These are phyloP conservation scores for Burhinus bistriatus DNA, from an alignment of 2,113 vertebrate species.

Conservation along the genomic window DNA sequence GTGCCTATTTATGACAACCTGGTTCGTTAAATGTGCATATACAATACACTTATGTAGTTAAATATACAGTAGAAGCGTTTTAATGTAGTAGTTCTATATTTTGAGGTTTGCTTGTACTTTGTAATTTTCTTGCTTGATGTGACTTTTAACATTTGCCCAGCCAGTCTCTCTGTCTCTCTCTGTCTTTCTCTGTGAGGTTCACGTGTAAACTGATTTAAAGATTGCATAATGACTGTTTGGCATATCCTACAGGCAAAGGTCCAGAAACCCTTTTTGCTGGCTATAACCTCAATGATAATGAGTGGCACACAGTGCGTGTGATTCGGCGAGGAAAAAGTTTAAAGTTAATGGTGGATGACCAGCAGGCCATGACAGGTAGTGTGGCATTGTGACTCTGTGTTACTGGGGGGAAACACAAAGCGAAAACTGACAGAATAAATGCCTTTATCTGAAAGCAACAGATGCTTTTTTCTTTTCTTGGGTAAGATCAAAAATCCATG, in stretches of 20 bases:
- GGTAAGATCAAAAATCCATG: neutral
- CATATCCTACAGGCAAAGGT: slow-evolving; percentile 98
- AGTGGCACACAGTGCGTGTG: slow-evolving; percentile 99
- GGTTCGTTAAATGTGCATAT: neutral
- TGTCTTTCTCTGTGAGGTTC: slow-evolving; percentile 78
- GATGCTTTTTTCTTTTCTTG: neutral
- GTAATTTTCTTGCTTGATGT: slow-evolving; percentile 65
- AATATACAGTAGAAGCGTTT: neutral
- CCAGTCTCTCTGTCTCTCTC: slow-evolving; percentile 44
- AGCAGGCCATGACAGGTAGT: slow-evolving; percentile 86
- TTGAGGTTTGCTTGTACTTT: slow-evolving; percentile 43
- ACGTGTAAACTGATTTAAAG: slow-evolving; percentile 68
- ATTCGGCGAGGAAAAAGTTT: slow-evolving; percentile 95
- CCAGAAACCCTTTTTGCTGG: slow-evolving; percentile 98
- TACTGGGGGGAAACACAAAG: neutral
- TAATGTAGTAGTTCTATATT: slow-evolving; percentile 16
- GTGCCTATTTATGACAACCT: slow-evolving; percentile 80
- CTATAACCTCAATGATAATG: slow-evolving; percentile 99
- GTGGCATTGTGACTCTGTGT: neutral
- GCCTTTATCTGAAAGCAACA: neutral
- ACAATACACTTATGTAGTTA: neutral
- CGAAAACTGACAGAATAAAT: neutral
- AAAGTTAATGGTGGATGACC: slow-evolving; percentile 96
- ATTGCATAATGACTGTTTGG: slow-evolving; percentile 90
- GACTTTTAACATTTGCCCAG: slow-evolving; percentile 68